Evolutionary conservation across 2,113 vertebrate species (phyloP), one percentile per base, ranked within the genome.

Genomic region (Odontesthes bonariensis): DNA sequence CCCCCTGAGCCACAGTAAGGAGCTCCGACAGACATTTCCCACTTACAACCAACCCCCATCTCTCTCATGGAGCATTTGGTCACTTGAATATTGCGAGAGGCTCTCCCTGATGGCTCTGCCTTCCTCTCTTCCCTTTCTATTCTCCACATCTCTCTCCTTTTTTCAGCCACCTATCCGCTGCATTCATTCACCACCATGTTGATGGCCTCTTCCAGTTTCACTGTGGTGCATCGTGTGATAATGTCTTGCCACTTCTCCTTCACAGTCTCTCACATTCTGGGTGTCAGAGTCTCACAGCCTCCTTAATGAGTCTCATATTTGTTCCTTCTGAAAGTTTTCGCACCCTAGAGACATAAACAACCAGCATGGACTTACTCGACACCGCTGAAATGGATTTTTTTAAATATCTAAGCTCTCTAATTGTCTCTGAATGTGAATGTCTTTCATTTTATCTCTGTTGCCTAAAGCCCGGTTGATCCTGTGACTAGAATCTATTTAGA

Each of bases 221-320:
- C 66, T 38, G 51, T 64, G 74, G 79, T 76, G 64, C 69, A 46
- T 66, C 4, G 65, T 61, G 42, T 81, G 76, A 88, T 85, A 44
- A 73, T 60, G 68, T 81, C 64, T 62, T 40, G 68, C 38, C 63
- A 75, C 65, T 69, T 79, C 70, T 52, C 55, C 66, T 54, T 69
- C 72, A 76, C 57, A 42, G 20, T 49, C 35, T 78, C 14, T 73
- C 55, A 44, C 49, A 75, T 65, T 38, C 73, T 46, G 74, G 57
- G 68, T 68, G 42, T 75, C 82, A 58, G 33, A 79, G 69, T 58
- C 71, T 65, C n/a, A 0, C 57, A 63, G 73, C 73, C 71, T 62
- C 69, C 42, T 55, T 83, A 75, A 82, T 73, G 69, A 73, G 20
- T 23, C 65, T 79, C 11, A 47, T 70, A 66, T 40, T 5, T 19